Conservation (phyloP, 2,888 invertebrate genomes). For the Frankliniella fusca region DNA sequence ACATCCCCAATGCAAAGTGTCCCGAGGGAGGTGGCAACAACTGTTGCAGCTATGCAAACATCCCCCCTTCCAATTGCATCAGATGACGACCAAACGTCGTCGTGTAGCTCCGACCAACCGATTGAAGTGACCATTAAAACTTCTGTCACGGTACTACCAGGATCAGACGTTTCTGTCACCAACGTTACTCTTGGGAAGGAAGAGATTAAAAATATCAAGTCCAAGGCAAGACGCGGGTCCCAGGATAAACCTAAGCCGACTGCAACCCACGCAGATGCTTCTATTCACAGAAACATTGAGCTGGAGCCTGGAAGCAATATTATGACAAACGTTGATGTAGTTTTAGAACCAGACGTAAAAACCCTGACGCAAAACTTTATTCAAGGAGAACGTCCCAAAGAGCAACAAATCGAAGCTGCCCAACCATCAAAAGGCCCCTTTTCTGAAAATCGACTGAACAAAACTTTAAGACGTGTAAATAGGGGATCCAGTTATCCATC, state of each 20-base stretch:
- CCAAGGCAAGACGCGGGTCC: neutral
- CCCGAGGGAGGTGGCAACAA: slow-evolving; percentile 41
- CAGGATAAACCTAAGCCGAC: neutral
- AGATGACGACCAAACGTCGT: slow-evolving; percentile 49
- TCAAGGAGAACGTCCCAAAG: neutral
- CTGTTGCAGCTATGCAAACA: slow-evolving; percentile 55
- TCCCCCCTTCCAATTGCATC: slow-evolving; percentile 56
- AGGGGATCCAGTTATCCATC: slow-evolving; percentile 54
- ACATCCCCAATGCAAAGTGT: neutral
- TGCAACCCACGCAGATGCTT: neutral
- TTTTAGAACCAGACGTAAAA: neutral
- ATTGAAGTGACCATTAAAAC: slow-evolving; percentile 61
- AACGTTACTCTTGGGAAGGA: slow-evolving; percentile 30
- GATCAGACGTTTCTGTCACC: slow-evolving; percentile 32
- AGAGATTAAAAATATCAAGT: slow-evolving; percentile 31
- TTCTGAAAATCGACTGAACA: slow-evolving; percentile 52
- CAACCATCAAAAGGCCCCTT: neutral
- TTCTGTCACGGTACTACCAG: slow-evolving; percentile 53
- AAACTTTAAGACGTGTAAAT: slow-evolving; percentile 55
- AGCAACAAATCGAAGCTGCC: neutral
- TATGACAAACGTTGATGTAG: slow-evolving; percentile 2
- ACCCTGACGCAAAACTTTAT: neutral
- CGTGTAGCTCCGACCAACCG: slow-evolving; percentile 51
- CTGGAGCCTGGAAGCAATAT: neutral
- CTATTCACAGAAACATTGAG: neutral